These are phyloP conservation scores for Atta colombica DNA, from an alignment of 1,140 invertebrate species.

Conservation along the genomic window DNA sequence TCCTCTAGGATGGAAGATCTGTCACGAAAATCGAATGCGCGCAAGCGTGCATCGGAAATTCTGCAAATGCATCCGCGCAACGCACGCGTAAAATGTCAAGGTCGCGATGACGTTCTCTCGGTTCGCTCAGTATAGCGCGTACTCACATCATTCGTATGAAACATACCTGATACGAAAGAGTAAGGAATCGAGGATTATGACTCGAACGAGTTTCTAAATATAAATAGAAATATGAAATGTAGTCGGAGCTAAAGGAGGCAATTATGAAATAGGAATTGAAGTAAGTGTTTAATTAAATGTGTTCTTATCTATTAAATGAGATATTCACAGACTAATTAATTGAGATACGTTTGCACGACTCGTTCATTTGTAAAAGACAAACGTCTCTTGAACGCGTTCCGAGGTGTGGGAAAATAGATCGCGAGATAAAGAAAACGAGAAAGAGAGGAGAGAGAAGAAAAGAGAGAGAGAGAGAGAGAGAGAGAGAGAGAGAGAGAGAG, in stretches of 20 bases:
- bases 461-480: no score
- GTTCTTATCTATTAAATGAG: slow-evolving; percentile 12
- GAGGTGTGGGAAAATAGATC: neutral
- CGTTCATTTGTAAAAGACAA: neutral
- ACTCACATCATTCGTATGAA: slow-evolving; percentile 19
- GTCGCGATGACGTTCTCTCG: slow-evolving; percentile 34
- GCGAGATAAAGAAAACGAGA: neutral
- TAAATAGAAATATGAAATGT: slow-evolving; percentile 18
- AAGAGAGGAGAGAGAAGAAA: no score
- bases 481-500: no score
- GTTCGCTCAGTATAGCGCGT: slow-evolving; percentile 22
- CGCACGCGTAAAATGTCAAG: slow-evolving; percentile 69
- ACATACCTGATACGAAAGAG: neutral
- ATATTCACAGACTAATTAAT: neutral
- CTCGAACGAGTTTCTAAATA: neutral
- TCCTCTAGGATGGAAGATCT: neutral
- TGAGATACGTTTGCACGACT: neutral
- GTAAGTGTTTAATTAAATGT: neutral
- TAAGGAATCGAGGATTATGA: neutral
- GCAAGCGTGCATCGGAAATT: slow-evolving; percentile 33
- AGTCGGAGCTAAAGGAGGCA: neutral
- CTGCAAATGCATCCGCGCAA: slow-evolving; percentile 28
- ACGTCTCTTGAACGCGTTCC: neutral
- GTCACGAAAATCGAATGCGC: slow-evolving; percentile 34
- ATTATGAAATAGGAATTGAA: neutral